Base-by-base conservation (phyloP, 2,797 vertebrate genomes). In the Gambusia yucatana region DNA sequence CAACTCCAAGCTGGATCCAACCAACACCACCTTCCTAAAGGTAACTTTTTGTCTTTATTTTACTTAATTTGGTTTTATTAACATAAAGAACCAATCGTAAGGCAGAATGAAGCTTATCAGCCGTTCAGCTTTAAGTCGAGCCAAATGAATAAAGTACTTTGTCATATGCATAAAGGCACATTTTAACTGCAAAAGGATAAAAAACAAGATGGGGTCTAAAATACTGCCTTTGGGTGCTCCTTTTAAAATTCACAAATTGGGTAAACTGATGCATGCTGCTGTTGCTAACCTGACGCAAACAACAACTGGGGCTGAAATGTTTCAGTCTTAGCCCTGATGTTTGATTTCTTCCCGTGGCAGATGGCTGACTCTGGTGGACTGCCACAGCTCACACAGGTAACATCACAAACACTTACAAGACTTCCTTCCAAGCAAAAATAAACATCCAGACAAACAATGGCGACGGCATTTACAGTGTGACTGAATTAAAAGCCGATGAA, bases 1-100 rank as follows among this genome's bases (percentile, higher is more conserved):
- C 84, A 99, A 99, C 94, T 98, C 98, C 88, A 99, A 99, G 85
- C 96, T 99, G 95, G 98, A 99, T 90, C 98, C 98, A 0, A 99
- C 97, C 88, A 97, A 96, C 89, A 99, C 98, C 50, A 99, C 98
- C 25, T 99, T 99, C 94, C 95, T 99, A 69, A 99, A 99, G 98
- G 98, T 98, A 95, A 80, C 11, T 10, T 2, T 39, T 8, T 4
- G 25, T 47, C 11, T 47, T 71, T 4, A 6, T 41, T 43, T 63
- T 43, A 73, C 59, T 57, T n/a, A 0, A 25, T 52, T 52, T 3
- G 50, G 50, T 9, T 25, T 52, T 10, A 10, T 52, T 25, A 25
- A 52, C 22, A 9, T 52, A 25, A 52, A 52, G 50, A 25, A 25
- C 7, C 3, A 52, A 52, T 9, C 17, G 25, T 25, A 25, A 52